phyloP scores from a whole-genome alignment of 2,888 invertebrate species.

The Drosophila testacea region DNA sequence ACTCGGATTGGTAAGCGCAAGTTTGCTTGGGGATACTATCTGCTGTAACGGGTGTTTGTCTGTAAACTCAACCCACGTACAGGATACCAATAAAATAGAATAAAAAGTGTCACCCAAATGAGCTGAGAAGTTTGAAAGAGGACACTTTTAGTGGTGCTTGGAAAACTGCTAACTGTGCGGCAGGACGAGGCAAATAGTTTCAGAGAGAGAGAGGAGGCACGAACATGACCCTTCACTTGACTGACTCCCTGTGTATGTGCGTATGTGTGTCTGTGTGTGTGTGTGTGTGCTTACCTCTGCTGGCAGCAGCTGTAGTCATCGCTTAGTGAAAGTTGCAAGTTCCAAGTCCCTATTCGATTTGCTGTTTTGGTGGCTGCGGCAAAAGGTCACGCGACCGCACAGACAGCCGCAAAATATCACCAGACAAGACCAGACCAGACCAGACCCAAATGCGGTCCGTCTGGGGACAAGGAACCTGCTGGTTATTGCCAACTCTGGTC shows the following conservation, averaged over 20 bases:
- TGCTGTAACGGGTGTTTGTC: conserved; percentile 2
- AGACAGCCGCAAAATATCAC: conserved; percentile 56
- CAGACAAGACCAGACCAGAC: conserved; percentile 40
- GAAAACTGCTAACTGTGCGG: conserved; percentile 12
- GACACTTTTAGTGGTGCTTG: conserved; percentile 22
- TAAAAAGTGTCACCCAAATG: conserved; percentile 45
- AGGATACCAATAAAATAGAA: conserved; percentile 25
- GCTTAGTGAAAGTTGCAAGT: conserved; percentile 60
- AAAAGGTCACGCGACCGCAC: conserved; percentile 69
- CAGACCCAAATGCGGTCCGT: conserved; percentile 30
- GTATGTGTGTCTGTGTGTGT: conserved; percentile 4
- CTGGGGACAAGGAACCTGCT: conserved; percentile 20
- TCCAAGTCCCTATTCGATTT: conserved; percentile 34
- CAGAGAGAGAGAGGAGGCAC: background rate
- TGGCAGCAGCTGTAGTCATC: conserved; percentile 16
- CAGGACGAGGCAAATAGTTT: conserved; percentile 11
- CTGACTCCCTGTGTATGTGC: conserved; percentile 1
- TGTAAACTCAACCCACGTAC: background rate
- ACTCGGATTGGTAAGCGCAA: conserved; percentile 1
- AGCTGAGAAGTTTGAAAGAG: conserved; percentile 32
- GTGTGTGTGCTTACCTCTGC: conserved; percentile 4
- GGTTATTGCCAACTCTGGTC: conserved; percentile 23
- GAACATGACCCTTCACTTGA: conserved; percentile 21
- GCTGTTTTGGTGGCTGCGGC: conserved; percentile 26
- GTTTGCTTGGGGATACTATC: background rate